phyloP scores from a whole-genome alignment of 2,113 vertebrate genomes.

The Nicator chloris region DNA sequence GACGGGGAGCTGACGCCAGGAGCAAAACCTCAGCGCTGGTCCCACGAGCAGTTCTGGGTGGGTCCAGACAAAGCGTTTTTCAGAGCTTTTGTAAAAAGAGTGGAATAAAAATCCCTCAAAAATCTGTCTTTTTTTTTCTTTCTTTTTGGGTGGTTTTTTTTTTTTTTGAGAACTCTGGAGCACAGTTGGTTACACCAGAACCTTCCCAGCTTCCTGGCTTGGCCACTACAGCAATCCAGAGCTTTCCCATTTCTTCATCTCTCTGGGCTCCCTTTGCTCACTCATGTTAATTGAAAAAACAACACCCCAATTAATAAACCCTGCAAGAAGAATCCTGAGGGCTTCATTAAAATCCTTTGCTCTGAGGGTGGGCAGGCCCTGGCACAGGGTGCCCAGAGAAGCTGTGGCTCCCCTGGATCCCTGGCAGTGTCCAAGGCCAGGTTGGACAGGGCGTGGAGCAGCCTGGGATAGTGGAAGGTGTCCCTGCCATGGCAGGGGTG shows the following conservation, averaged over 20 bases:
- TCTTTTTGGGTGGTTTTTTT: background rate
- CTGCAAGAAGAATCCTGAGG: background rate
- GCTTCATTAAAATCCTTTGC: background rate
- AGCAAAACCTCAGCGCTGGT: background rate
- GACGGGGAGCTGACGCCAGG: background rate
- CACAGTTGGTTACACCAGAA: fast-evolving
- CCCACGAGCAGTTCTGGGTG: background rate
- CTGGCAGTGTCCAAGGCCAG: background rate
- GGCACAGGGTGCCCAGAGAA: background rate
- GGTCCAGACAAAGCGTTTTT: background rate
- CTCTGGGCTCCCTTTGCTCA: background rate
- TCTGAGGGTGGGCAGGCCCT: fast-evolving
- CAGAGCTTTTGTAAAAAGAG: background rate
- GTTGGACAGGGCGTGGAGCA: fast-evolving
- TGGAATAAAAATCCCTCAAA: background rate
- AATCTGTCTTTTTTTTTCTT: background rate
- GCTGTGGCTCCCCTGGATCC: background rate
- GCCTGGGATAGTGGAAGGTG: fast-evolving
- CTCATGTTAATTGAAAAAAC: background rate
- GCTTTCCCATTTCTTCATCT: background rate
- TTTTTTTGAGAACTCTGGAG: background rate
- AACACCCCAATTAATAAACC: background rate
- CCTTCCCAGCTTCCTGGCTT: background rate
- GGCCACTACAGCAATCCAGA: background rate
- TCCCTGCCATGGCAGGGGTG: background rate